phyloP scores from a whole-genome alignment of 2,113 vertebrate genomes.

The Muscicapa adusta region DNA sequence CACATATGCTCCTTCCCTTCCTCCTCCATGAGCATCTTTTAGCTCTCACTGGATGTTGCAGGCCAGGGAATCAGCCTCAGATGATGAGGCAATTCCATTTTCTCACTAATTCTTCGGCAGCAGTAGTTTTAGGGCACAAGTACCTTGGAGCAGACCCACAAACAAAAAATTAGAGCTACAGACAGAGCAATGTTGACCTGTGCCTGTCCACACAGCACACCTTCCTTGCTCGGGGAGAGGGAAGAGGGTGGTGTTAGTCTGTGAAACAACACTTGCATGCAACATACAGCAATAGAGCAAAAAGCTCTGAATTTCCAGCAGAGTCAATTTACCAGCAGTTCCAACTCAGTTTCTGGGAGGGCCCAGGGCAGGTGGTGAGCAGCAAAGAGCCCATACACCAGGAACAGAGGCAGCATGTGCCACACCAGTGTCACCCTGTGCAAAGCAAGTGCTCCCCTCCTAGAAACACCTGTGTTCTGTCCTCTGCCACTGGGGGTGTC shows the following conservation, averaged over 20 bases:
- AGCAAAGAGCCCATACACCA: accelerated
- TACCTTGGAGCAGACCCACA: not conserved
- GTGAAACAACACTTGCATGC: not conserved
- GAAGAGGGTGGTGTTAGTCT: not conserved
- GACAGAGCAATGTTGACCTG: not conserved
- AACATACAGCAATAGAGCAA: not conserved
- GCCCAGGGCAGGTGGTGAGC: not conserved
- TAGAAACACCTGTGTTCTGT: accelerated
- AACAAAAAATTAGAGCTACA: not conserved
- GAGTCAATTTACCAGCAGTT: not conserved
- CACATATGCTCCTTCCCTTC: not conserved
- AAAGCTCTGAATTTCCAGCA: not conserved
- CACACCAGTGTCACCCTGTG: not conserved
- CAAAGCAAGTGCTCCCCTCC: not conserved
- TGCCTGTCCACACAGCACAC: not conserved
- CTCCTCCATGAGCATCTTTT: not conserved
- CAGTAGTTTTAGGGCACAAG: not conserved
- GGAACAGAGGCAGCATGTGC: not conserved
- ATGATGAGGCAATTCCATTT: not conserved
- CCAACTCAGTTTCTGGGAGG: not conserved
- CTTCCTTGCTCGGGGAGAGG: not conserved
- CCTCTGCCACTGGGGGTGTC: accelerated
- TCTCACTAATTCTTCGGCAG: not conserved
- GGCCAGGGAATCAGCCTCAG: not conserved
- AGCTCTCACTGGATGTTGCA: not conserved